These are phyloP conservation scores for Cyaniris semiargus DNA, from an alignment of 2,888 invertebrate species.

Conservation along the genomic window DNA sequence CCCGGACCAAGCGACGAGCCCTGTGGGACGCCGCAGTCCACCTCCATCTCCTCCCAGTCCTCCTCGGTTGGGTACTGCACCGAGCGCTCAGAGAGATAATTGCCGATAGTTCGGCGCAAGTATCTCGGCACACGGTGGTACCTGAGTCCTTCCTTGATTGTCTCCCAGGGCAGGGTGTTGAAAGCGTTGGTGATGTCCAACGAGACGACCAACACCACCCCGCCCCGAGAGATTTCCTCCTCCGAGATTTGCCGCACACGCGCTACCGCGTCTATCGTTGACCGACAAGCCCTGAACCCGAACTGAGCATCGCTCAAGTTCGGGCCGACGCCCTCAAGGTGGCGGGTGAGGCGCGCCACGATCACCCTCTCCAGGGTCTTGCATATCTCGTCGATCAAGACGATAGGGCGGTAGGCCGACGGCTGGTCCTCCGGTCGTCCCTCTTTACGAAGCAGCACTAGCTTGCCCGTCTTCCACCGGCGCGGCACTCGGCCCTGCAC, in stretches of 20 bases:
- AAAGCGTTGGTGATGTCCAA: background rate
- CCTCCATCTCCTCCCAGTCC: background rate
- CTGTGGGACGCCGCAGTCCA: background rate
- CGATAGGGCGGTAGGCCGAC: too few species aligned
- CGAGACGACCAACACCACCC: background rate
- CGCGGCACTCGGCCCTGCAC: constrained; percentile 36
- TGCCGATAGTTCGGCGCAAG: background rate
- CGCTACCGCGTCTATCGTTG: too few species aligned
- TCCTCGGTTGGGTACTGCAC: background rate
- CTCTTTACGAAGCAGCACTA: too few species aligned
- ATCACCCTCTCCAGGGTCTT: too few species aligned
- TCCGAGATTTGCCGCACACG: too few species aligned
- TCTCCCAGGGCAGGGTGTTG: background rate
- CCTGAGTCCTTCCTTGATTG: background rate
- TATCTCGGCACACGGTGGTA: background rate
- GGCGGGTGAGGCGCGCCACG: too few species aligned
- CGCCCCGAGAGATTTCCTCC: constrained; percentile 5
- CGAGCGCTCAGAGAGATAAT: background rate
- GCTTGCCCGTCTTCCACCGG: too few species aligned
- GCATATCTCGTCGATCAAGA: too few species aligned
- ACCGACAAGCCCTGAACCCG: too few species aligned
- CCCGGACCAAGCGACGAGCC: constrained; percentile 4
- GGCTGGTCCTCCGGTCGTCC: too few species aligned
- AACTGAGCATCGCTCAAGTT: too few species aligned
- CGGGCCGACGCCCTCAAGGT: too few species aligned